Base-by-base conservation (phyloP, 2,888 invertebrate species). In the Lasioglossum leucozonium region DNA sequence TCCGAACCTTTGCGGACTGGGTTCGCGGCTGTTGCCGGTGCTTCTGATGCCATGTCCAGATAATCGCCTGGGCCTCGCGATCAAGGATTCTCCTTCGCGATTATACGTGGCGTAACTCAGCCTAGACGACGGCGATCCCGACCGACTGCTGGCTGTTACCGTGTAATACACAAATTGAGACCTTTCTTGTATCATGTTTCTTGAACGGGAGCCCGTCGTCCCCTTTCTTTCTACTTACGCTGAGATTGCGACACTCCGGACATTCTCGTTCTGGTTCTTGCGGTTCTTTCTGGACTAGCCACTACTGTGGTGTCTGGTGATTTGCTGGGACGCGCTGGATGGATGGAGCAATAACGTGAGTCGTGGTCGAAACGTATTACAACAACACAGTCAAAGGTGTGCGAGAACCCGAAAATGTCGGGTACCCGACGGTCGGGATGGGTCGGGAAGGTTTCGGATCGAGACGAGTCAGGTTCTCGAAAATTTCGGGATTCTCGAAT, bases 121-220 rank as follows among this genome's bases (percentile, higher is more conserved):
- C 86, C 98, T 97, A 0, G 99, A 98, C 81, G 98, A 98, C 0
- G 99, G 99, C 0, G 99, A 99, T 77, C 98, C 98, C 6, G 99
- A 99, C 65, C 99, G 96, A 91, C 99, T 99, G 73, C 98, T 98
- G 11, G 99, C 98, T 98, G 95, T 44, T 95, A n/a, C 34, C 34
- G n/a, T 73, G 30, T 58, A 42, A 65, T 51, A 86, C 13, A 58
- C 6, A 51, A 44, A 79, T 58, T 26, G 26, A 71, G 4, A 55
- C 42, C 58, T 22, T 37, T 72, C 67, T 67, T 30, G 6, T 42
- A 40, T 34, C 47, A 55, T 51, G 71, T 26, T 74, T 30, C 47
- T n/a, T 26, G n/a, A 79, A 71, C 37, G 55, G 42, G 4, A 79
- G 72, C 37, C n/a, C n/a, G n/a, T 55, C 18, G 6, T 44, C 26